Evolutionary conservation across 2,888 invertebrate species (phyloP).

Genomic region (Automeris io): DNA sequence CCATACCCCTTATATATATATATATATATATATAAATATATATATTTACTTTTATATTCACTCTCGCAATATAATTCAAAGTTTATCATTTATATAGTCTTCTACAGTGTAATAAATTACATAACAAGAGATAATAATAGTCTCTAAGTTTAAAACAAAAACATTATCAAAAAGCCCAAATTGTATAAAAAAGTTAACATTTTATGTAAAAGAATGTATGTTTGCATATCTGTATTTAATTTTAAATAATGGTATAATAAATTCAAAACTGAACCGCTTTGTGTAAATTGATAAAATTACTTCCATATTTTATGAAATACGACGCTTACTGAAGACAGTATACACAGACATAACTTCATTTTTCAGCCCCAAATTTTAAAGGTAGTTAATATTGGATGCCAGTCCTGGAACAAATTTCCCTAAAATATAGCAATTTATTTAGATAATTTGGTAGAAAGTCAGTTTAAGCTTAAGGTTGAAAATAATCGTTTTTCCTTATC

Average conservation of each 20-base stretch:
- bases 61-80: too few relatives aligned
- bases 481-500: slow-evolving; percentile 9
- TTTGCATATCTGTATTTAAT: too few relatives aligned
- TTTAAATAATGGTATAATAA: background rate
- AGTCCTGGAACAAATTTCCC: slow-evolving; percentile 1
- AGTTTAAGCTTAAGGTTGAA: slow-evolving; percentile 7
- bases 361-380: background rate
- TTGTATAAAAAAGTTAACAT: too few relatives aligned
- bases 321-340: background rate
- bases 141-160: too few relatives aligned
- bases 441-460: slow-evolving; percentile 6
- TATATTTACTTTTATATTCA: too few relatives aligned
- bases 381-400: background rate
- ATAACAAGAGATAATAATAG: too few relatives aligned
- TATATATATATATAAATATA: too few relatives aligned
- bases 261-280: background rate
- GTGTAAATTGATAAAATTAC: background rate
- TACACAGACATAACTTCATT: background rate
- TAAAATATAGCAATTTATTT: slow-evolving; percentile 5
- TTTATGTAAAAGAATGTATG: too few relatives aligned
- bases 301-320: background rate
- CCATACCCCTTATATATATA: too few relatives aligned
- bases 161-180: too few relatives aligned
- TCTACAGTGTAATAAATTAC: too few relatives aligned
- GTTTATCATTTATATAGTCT: too few relatives aligned